These are phyloP conservation scores for Cyaniris semiargus DNA, from an alignment of 2,888 invertebrate genomes.

Conservation along the genomic window DNA sequence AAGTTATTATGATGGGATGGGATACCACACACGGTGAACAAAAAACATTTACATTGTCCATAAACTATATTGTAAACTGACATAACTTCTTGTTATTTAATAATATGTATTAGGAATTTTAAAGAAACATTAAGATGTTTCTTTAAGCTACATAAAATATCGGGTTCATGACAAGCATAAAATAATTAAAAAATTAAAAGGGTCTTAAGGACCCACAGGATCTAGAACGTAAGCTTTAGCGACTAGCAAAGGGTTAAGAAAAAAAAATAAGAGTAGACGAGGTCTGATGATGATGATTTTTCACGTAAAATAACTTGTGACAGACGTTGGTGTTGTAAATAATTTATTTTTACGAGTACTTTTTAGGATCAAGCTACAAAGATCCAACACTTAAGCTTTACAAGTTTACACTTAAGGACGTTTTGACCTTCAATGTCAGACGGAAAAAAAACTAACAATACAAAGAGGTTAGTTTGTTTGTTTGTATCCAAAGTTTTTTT, in stretches of 20 bases:
- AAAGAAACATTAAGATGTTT: no score
- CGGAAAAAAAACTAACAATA: not conserved
- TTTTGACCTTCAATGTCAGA: not conserved
- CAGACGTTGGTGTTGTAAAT: not conserved
- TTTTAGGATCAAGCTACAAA: constrained; percentile 4
- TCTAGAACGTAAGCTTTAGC: not conserved
- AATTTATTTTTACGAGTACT: not conserved
- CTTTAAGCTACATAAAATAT: no score
- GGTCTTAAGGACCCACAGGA: not conserved
- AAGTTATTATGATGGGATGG: constrained; percentile 7
- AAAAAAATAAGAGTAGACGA: not conserved
- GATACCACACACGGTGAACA: constrained; percentile 22
- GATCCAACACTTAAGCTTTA: not conserved
- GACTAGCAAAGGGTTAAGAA: not conserved
- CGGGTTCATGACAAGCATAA: no score
- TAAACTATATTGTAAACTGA: no score
- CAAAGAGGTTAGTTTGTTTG: not conserved
- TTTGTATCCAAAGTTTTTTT: no score
- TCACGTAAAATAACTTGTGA: not conserved
- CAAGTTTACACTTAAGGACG: not conserved
- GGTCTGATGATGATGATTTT: not conserved
- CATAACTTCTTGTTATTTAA: not conserved
- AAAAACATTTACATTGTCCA: not conserved
- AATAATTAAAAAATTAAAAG: not conserved
- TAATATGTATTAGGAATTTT: no score